Evolutionary conservation across 2,113 vertebrate genomes (phyloP).

Genomic region (Chloroceryle aenea): DNA sequence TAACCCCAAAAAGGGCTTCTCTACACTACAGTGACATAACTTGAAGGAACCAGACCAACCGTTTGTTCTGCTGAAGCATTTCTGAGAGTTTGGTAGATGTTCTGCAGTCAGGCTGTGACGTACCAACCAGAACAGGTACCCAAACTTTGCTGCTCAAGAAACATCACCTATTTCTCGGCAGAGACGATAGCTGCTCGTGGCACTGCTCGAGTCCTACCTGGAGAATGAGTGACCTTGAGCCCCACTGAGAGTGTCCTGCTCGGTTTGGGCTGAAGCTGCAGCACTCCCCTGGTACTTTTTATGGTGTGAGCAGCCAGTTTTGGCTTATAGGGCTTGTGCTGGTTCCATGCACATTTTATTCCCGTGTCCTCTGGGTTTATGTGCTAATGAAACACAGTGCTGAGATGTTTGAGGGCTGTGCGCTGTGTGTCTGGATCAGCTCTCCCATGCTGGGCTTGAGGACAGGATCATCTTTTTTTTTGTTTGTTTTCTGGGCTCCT

Average conservation of each 20-base stretch:
- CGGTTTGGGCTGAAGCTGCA: background rate
- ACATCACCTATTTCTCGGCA: background rate
- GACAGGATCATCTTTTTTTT: background rate
- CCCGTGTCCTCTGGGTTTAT: background rate
- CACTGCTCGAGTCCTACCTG: background rate
- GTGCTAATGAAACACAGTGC: slow-evolving; percentile 52
- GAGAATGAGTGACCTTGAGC: background rate
- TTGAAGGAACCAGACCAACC: background rate
- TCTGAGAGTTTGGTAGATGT: background rate
- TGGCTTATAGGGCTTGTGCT: background rate
- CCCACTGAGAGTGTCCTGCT: background rate
- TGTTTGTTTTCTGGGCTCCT: background rate
- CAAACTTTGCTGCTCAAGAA: background rate
- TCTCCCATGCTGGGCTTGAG: slow-evolving; percentile 25
- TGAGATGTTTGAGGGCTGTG: background rate
- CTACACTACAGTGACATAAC: background rate
- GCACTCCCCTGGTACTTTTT: background rate
- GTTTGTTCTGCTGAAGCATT: background rate
- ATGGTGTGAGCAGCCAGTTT: background rate
- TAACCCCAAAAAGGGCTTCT: background rate
- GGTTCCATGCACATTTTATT: background rate
- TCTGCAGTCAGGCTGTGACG: background rate
- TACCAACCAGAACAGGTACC: background rate
- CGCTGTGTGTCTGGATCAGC: slow-evolving; percentile 5
- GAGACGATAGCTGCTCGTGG: rapidly evolving